Percentiles rank a stretch among this genome's conserved stretches.
These are phyloP conservation scores for Yasuhikotakia modesta DNA, from an alignment of 2,797 vertebrate genomes.

Conservation along the genomic window DNA sequence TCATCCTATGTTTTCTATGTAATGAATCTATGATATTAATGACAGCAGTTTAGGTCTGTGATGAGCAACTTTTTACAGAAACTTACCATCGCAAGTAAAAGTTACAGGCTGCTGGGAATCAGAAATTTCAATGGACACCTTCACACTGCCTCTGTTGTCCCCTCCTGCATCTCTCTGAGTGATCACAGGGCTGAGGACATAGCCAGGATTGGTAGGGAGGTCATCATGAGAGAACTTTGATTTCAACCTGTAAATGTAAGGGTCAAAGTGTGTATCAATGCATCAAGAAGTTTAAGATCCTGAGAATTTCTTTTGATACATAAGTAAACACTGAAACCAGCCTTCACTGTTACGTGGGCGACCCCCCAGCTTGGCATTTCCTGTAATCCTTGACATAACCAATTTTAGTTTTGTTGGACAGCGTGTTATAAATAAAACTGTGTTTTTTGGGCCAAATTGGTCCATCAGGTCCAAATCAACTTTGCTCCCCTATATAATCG, in stretches of 20 bases:
- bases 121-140: conserved; percentile 95
- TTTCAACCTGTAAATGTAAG: conserved; percentile 77
- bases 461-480: neutral
- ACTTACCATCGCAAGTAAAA: conserved; percentile 96
- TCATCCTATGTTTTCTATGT: neutral
- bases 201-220: conserved; percentile 86
- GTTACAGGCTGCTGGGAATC: conserved; percentile 95
- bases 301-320: neutral
- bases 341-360: neutral
- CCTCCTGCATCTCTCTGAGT: conserved; percentile 81
- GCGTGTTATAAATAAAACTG: neutral
- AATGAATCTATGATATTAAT: neutral
- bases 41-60: neutral
- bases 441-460: neutral
- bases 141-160: conserved; percentile 87
- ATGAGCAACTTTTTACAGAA: neutral
- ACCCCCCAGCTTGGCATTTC: neutral
- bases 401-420: neutral
- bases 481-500: neutral
- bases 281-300: neutral
- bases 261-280: neutral
- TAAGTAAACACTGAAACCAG: neutral
- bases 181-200: conserved; percentile 89
- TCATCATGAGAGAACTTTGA: conserved; percentile 79
- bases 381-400: neutral